phyloP scores from a whole-genome alignment of 2,113 vertebrate species.

The Labeo rohita region DNA sequence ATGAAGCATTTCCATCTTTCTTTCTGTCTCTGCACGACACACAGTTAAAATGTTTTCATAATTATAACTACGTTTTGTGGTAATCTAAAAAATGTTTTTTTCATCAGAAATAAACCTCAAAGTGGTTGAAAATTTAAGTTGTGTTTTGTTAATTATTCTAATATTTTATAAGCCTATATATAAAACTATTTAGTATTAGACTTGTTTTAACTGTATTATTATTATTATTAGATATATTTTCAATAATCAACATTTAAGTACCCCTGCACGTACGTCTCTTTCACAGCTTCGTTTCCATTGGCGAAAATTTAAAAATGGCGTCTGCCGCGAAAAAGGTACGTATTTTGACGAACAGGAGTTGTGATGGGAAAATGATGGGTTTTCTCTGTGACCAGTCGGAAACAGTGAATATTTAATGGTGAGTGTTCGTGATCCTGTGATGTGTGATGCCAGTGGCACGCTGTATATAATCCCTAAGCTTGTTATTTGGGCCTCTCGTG shows the following conservation, averaged over 20 bases:
- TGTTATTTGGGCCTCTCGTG: conserved; percentile 62
- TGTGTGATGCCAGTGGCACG: conserved; percentile 58
- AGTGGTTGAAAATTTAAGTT: background rate
- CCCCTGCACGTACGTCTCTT: background rate
- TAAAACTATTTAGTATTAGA: no score
- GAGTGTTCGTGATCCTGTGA: background rate
- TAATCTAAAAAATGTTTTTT: background rate
- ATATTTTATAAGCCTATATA: no score
- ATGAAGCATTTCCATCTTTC: background rate
- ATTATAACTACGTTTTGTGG: background rate
- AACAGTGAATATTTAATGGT: background rate
- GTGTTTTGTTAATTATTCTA: no score
- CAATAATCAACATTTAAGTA: no score
- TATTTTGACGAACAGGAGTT: background rate
- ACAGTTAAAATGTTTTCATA: background rate
- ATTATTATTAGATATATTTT: no score
- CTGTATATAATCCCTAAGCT: conserved; percentile 64
- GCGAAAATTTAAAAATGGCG: background rate
- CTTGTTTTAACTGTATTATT: no score
- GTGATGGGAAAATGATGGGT: background rate
- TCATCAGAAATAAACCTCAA: background rate
- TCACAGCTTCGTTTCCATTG: background rate
- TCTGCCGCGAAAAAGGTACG: background rate
- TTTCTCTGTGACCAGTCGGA: background rate
- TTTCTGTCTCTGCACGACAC: background rate